A percentile compares a stretch with the other conserved stretches of the same genome.
Evolutionary conservation across 2,888 invertebrate species (phyloP).

Genomic region (Lasioglossum figueresi): DNA sequence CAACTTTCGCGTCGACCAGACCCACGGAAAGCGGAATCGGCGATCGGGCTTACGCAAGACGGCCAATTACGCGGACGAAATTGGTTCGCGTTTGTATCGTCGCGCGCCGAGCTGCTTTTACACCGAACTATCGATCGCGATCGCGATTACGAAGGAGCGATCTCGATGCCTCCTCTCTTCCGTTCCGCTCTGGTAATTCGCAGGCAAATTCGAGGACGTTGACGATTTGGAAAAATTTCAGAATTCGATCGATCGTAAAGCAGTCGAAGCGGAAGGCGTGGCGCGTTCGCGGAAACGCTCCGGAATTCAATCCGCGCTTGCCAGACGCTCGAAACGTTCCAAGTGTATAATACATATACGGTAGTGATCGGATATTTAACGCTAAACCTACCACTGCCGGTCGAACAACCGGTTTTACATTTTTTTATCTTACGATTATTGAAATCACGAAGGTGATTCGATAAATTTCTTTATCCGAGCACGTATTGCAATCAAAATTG

Average conservation of each 20-base stretch:
- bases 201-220: conserved; percentile 21
- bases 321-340: background rate
- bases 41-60: conserved; percentile 29
- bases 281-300: conserved; percentile 21
- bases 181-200: conserved; percentile 28
- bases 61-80: conserved; percentile 16
- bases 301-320: conserved; percentile 1
- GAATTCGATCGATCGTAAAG: background rate
- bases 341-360: background rate
- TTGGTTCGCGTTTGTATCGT: conserved; percentile 1
- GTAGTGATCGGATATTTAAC: background rate
- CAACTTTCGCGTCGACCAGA: conserved; percentile 15
- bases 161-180: background rate
- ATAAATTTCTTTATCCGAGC: no score
- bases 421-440: no score
- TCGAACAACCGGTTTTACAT: no score
- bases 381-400: no score
- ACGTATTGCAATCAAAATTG: no score
- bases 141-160: background rate
- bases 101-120: background rate
- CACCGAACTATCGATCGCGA: conserved; percentile 7
- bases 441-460: no score
- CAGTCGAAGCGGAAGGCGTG: background rate
- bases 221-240: conserved; percentile 21
- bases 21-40: background rate